phyloP scores from a whole-genome alignment of 2,113 vertebrate genomes.

The Galemys pyrenaicus region DNA sequence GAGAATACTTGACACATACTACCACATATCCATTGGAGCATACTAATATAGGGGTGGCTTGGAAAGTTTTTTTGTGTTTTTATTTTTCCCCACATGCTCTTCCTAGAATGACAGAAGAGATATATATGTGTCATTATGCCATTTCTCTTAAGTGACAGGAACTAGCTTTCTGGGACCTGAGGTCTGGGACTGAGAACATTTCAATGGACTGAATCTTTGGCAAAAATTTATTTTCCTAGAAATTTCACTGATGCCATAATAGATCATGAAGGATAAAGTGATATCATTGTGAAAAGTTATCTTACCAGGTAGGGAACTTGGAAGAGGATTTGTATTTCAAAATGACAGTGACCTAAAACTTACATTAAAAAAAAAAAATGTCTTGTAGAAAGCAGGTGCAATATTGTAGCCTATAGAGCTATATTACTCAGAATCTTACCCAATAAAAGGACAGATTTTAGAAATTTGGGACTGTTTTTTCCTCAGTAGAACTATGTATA shows the following conservation, averaged over 20 bases:
- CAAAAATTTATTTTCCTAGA: slow-evolving; percentile 53
- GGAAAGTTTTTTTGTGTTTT: background rate
- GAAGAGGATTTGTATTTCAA: slow-evolving; percentile 76
- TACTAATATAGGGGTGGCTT: background rate
- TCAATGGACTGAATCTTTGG: slow-evolving; percentile 20
- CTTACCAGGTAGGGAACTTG: slow-evolving; percentile 71
- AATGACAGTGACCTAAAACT: slow-evolving; percentile 71
- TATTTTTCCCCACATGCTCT: background rate
- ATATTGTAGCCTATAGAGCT: slow-evolving; percentile 41
- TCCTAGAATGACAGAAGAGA: background rate
- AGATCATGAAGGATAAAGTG: slow-evolving; percentile 55
- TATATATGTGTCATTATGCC: background rate
- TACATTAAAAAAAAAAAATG: slow-evolving; percentile 69
- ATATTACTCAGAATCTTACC: slow-evolving; percentile 22
- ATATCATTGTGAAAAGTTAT: slow-evolving; percentile 73
- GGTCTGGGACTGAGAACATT: background rate
- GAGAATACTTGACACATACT: background rate
- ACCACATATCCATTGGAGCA: background rate
- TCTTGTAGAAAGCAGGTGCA: slow-evolving; percentile 64
- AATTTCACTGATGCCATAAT: slow-evolving; percentile 65
- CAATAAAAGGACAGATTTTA: background rate
- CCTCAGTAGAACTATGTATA: background rate
- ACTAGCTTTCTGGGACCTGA: background rate
- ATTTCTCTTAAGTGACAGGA: background rate
- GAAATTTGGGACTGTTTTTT: background rate